phyloP scores from a whole-genome alignment of 2,113 vertebrate genomes.

The Sinocyclocheilus maitianheensis region DNA sequence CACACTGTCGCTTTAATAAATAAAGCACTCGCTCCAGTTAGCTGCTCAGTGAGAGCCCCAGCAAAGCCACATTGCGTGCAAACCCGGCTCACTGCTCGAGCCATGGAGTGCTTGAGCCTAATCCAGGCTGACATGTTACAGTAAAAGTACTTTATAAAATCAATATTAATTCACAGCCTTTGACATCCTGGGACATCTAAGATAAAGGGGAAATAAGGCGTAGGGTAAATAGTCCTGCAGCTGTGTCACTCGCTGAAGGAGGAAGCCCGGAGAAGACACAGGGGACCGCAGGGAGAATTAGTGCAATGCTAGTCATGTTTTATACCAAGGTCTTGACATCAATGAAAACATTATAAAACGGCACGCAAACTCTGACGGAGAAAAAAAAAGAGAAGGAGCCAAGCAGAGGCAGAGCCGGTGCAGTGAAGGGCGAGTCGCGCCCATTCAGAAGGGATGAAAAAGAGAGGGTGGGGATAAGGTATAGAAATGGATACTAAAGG shows the following conservation, averaged over 20 bases:
- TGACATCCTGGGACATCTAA: constrained; percentile 88
- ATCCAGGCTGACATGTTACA: constrained; percentile 95
- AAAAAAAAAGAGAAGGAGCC: constrained; percentile 61
- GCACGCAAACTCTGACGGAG: constrained; percentile 79
- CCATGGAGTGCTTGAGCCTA: constrained; percentile 83
- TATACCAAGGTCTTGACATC: constrained; percentile 87
- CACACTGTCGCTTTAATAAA: constrained; percentile 83
- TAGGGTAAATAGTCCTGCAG: constrained; percentile 86
- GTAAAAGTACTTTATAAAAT: constrained; percentile 99
- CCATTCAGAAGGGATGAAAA: not conserved
- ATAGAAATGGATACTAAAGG: constrained; percentile 50
- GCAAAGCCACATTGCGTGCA: constrained; percentile 89
- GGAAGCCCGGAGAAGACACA: constrained; percentile 66
- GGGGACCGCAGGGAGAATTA: constrained; percentile 78
- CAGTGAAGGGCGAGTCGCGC: not conserved
- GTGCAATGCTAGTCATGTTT: constrained; percentile 85
- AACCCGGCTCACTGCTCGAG: constrained; percentile 84
- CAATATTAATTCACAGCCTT: constrained; percentile 98
- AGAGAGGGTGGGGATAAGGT: constrained; percentile 45
- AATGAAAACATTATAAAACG: constrained; percentile 91
- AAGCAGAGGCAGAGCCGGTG: not conserved
- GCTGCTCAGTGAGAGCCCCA: constrained; percentile 70
- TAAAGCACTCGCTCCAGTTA: constrained; percentile 78
- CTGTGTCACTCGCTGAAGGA: constrained; percentile 77
- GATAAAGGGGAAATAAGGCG: constrained; percentile 89